Conservation (phyloP, 2,113 vertebrate species). For the Scophthalmus maximus region DNA sequence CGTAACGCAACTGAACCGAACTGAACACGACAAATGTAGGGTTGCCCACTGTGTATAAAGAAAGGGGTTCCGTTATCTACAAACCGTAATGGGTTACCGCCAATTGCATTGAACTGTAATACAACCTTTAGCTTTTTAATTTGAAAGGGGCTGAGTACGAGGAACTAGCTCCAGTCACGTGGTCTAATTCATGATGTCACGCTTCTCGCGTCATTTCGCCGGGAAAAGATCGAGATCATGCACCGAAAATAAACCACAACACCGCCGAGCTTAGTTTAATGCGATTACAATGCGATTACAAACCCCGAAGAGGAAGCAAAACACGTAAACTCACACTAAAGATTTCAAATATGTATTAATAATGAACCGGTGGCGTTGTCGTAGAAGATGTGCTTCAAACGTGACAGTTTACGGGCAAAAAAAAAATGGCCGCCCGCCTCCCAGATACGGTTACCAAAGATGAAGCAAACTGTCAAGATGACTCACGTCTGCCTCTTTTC, state of each 20-base stretch:
- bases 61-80: no score
- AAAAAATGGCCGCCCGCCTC: conserved; percentile 66
- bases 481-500: neutral
- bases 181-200: neutral
- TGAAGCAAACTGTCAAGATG: neutral
- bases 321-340: no score
- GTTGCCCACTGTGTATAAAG: no score
- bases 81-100: no score
- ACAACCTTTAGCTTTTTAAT: conserved; percentile 19
- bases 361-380: no score
- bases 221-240: neutral
- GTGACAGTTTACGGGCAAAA: no score
- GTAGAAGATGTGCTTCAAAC: no score
- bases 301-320: no score
- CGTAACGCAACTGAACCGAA: neutral
- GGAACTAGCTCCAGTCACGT: neutral
- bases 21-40: no score
- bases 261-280: conserved; percentile 23
- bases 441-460: conserved; percentile 43
- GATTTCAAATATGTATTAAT: no score
- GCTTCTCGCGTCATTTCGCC: neutral
- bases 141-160: neutral
- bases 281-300: neutral
- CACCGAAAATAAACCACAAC: conserved; percentile 25
- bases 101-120: no score